Conservation (phyloP, 1,140 invertebrate species). For the Pentalonia nigronervosa region DNA sequence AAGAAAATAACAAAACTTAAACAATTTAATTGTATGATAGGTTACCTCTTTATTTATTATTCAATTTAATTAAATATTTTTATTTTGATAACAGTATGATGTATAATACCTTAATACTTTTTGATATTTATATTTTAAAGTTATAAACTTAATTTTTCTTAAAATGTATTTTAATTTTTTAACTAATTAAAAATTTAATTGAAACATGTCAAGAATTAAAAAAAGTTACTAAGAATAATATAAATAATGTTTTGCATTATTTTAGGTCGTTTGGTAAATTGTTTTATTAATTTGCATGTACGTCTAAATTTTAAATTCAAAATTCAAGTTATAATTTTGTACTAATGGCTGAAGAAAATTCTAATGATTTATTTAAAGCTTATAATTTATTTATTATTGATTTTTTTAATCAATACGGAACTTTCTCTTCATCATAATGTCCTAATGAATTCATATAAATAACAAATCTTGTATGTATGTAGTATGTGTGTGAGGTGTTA, state of each 20-base stretch:
- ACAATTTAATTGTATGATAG: no score
- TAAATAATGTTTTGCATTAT: background rate
- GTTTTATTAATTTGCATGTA: background rate
- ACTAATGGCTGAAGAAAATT: constrained; percentile 7
- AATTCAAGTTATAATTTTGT: background rate
- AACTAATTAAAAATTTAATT: background rate
- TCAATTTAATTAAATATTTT: background rate
- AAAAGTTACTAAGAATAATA: background rate
- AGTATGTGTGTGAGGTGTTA: background rate
- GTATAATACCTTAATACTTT: background rate
- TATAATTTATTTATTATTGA: background rate
- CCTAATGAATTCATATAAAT: background rate
- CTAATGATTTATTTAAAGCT: background rate
- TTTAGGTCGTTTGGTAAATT: background rate
- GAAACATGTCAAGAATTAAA: background rate
- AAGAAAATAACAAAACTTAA: background rate
- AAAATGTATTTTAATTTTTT: background rate
- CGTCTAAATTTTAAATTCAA: background rate
- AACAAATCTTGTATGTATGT: background rate
- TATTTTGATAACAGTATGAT: background rate
- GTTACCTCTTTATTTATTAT: no score
- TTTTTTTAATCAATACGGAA: background rate
- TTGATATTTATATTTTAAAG: background rate
- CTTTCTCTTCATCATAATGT: background rate
- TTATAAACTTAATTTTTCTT: background rate